phyloP scores from a whole-genome alignment of 2,113 vertebrate species.

The Spermophilus dauricus region DNA sequence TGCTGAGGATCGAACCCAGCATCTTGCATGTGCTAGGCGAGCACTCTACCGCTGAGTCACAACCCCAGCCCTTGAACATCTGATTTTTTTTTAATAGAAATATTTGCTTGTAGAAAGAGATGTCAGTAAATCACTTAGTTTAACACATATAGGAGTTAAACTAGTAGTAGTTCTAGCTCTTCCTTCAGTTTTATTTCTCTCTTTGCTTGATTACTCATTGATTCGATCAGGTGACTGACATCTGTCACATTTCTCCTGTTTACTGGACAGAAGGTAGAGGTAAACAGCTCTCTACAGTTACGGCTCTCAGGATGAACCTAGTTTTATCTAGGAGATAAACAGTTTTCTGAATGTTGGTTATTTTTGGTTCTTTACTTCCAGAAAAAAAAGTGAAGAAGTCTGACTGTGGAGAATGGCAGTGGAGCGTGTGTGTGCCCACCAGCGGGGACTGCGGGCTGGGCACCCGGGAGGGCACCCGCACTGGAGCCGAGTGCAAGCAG shows the following conservation, averaged over 20 bases:
- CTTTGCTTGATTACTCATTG: background rate
- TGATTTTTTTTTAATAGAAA: background rate
- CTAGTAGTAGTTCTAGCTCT: background rate
- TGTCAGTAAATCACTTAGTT: background rate
- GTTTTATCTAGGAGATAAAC: background rate
- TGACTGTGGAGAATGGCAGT: conserved; percentile 98
- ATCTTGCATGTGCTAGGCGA: too few species aligned
- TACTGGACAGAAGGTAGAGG: background rate
- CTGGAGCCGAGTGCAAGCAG: conserved; percentile 95
- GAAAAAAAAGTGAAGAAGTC: conserved; percentile 97
- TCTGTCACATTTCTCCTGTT: accelerated
- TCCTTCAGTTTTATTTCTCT: background rate
- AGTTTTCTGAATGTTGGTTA: background rate
- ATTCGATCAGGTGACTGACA: background rate
- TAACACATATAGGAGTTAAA: background rate
- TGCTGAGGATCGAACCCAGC: too few species aligned
- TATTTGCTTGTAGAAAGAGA: background rate
- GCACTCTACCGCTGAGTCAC: too few species aligned
- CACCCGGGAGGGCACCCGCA: conserved; percentile 95
- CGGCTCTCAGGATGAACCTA: background rate
- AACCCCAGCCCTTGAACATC: too few species aligned
- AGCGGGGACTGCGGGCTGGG: conserved; percentile 97
- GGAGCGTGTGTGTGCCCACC: conserved; percentile 97
- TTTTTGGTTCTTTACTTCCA: conserved; percentile 81
- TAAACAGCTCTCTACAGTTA: accelerated